Evolutionary conservation across 2,888 invertebrate species (phyloP), one percentile per base, ranked within the genome.

Genomic region (Drosophila lacicola): DNA sequence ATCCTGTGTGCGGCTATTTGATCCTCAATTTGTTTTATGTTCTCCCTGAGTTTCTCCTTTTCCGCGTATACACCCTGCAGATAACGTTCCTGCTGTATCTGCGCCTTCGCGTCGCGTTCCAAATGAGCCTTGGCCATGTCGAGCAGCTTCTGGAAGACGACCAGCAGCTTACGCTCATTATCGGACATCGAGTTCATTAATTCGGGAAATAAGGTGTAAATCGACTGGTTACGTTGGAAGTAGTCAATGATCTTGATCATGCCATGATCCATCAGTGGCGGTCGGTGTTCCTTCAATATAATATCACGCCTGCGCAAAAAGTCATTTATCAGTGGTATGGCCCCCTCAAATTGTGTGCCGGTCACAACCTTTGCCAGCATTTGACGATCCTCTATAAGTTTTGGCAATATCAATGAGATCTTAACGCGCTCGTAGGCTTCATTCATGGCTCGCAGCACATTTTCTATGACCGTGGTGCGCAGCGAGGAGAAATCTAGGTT

Each of bases 221-320:
- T 80, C 3, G 61, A 21, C 0, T 17, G 0, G 45, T 87, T 62
- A 0, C 14, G 44, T 46, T 80, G 88, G 33, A 85, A 87, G 41
- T 61, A 85, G 39, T 85, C 88, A 13, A 85, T 78, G 17, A 85
- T 77, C 4, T 51, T 33, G 10, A 87, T 65, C 54, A 80, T 72
- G 9, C 80, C 76, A 13, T 72, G 74, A 34, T 85, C 85, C 36
- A 64, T 57, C 13, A 85, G 42, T 0, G 84, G 82, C 2, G 64
- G 39, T 3, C 78, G 68, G 4, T 56, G 45, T 0, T 71, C 69
- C 41, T 44, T 63, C 5, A 84, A 9, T 2, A 87, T 70, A 11
- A 58, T 56, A 4, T 70, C 60, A 8, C 78, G 70, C 5, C 82
- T 63, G 6, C 70, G 68, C 2, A 61, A 5, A 21, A 79, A 85